Conservation (phyloP, 2,797 vertebrate species). For the Glyptemys insculpta region DNA sequence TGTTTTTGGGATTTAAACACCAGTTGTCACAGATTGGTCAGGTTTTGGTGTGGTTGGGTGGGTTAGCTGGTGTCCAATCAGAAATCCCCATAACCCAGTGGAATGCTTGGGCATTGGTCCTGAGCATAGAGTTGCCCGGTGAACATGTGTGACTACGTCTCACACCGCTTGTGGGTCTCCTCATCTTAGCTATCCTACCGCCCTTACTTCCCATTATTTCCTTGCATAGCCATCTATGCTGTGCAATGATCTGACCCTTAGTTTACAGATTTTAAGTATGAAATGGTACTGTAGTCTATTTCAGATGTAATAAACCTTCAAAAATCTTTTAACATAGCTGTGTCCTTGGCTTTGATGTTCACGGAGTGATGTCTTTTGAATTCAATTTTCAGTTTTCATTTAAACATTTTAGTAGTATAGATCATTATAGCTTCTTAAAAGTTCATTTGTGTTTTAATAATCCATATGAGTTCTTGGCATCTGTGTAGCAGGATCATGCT, state of each 20-base stretch:
- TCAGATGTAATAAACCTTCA: neutral
- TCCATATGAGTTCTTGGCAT: constrained; percentile 23
- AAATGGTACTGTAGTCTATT: neutral
- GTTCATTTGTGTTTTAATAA: constrained; percentile 61
- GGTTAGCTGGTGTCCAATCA: neutral
- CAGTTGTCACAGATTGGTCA: neutral
- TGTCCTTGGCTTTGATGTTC: constrained; percentile 17
- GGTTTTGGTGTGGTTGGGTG: neutral
- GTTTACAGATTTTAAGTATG: neutral
- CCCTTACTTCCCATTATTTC: neutral
- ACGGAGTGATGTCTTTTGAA: constrained; percentile 11
- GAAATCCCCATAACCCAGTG: neutral
- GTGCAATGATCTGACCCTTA: neutral
- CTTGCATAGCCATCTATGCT: neutral
- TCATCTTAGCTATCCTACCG: neutral
- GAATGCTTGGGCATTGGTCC: neutral
- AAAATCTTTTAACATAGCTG: constrained; percentile 6
- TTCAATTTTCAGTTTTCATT: constrained; percentile 45
- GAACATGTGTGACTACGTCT: neutral
- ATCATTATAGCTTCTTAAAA: constrained; percentile 38
- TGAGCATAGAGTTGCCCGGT: neutral
- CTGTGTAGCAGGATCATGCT: constrained; percentile 26
- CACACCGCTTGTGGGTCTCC: neutral
- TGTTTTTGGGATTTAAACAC: neutral
- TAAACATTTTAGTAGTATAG: constrained; percentile 28